phyloP scores from a whole-genome alignment of 2,888 invertebrate species.

The Boloria euphrosyne region DNA sequence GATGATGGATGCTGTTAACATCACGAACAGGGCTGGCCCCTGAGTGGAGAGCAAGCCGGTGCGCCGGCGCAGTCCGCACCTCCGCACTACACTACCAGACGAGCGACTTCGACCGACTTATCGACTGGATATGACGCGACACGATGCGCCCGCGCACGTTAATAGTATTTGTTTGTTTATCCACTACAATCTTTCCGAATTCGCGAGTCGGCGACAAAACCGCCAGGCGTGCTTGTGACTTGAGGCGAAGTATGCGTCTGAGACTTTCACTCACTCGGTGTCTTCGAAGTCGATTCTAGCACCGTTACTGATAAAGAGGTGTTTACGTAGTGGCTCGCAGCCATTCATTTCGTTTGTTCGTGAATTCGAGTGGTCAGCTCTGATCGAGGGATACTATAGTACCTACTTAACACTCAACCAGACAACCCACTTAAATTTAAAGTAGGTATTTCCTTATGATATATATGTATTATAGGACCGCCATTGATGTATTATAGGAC shows the following conservation, averaged over 20 bases:
- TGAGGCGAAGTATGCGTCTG: slow-evolving; percentile 69
- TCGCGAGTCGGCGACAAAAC: slow-evolving; percentile 49
- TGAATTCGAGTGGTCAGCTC: slow-evolving; percentile 18
- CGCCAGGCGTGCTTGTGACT: slow-evolving; percentile 61
- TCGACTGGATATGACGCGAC: slow-evolving; percentile 57
- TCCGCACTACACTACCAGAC: slow-evolving; percentile 65
- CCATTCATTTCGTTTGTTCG: slow-evolving; percentile 24
- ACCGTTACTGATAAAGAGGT: slow-evolving; percentile 73
- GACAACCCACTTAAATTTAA: slow-evolving; percentile 4
- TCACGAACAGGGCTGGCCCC: slow-evolving; percentile 57
- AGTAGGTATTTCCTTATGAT: slow-evolving; percentile 7
- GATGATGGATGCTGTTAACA: slow-evolving; percentile 65
- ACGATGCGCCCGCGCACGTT: slow-evolving; percentile 53
- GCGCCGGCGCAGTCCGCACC: slow-evolving; percentile 53
- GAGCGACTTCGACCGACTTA: slow-evolving; percentile 57
- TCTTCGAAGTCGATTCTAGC: slow-evolving; percentile 67
- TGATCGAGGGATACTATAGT: slow-evolving; percentile 20
- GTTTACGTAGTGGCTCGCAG: slow-evolving; percentile 56
- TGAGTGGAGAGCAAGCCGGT: slow-evolving; percentile 54
- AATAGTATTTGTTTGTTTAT: slow-evolving; percentile 72
- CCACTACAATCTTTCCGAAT: slow-evolving; percentile 55
- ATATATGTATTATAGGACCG: background rate
- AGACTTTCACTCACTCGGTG: slow-evolving; percentile 74
- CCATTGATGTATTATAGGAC: background rate
- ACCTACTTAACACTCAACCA: slow-evolving; percentile 16